Conservation (phyloP, 2,888 invertebrate species). For the Formica aserva region DNA sequence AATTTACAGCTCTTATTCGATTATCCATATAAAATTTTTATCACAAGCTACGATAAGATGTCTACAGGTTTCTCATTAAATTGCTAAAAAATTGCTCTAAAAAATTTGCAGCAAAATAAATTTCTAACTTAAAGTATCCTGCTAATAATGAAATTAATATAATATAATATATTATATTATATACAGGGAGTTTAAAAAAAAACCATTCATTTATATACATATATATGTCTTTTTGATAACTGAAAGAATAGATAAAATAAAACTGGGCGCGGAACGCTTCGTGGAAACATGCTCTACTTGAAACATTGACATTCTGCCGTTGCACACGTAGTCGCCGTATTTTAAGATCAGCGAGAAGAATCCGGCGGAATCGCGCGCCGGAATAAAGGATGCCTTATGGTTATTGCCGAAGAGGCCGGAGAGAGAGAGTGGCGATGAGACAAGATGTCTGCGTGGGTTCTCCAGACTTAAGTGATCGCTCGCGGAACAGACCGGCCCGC, state of each 20-base stretch:
- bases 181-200: too few relatives aligned
- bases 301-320: slow-evolving; percentile 21
- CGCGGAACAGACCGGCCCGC: slow-evolving; percentile 76
- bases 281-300: not conserved
- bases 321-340: slow-evolving; percentile 9
- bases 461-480: slow-evolving; percentile 76
- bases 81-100: not conserved
- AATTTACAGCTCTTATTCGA: slow-evolving; percentile 2
- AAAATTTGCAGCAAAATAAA: not conserved
- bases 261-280: slow-evolving; percentile 7
- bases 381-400: slow-evolving; percentile 82
- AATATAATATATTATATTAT: not conserved
- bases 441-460: slow-evolving; percentile 84
- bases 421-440: slow-evolving; percentile 74
- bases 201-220: too few relatives aligned
- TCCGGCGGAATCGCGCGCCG: slow-evolving; percentile 53
- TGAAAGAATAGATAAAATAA: not conserved
- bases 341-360: slow-evolving; percentile 32
- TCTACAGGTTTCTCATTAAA: not conserved
- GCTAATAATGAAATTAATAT: not conserved
- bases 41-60: not conserved
- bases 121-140: not conserved
- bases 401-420: slow-evolving; percentile 79
- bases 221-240: not conserved
- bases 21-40: not conserved